Conservation (phyloP, 2,797 vertebrate genomes). For the Lepilemur ruficaudatus region DNA sequence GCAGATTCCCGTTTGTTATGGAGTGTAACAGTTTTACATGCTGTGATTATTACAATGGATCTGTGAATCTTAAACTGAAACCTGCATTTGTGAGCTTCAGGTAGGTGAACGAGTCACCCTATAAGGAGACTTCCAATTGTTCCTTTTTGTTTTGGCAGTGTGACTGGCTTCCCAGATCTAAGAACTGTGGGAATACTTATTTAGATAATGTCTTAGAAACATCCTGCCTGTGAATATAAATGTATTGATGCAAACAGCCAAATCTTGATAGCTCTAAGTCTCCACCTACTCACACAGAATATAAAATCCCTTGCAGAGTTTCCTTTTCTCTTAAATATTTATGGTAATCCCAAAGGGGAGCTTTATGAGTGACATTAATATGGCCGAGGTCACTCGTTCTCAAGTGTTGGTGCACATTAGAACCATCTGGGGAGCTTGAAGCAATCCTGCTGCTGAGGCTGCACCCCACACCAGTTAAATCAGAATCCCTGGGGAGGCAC, state of each 20-base stretch:
- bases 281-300: background rate
- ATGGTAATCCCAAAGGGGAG: background rate
- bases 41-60: background rate
- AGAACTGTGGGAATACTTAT: constrained; percentile 1
- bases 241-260: constrained; percentile 14
- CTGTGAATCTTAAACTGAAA: background rate
- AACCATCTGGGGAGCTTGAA: background rate
- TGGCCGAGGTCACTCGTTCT: background rate
- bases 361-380: background rate
- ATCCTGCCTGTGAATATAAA: background rate
- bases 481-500: background rate
- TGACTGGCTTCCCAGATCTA: background rate
- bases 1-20: background rate
- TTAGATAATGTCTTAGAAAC: constrained; percentile 15
- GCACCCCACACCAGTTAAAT: background rate
- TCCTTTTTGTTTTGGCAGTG: background rate
- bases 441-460: background rate
- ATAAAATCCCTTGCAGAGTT: constrained; percentile 1
- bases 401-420: background rate
- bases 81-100: background rate
- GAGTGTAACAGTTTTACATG: background rate
- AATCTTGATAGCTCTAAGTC: background rate
- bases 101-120: background rate
- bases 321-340: constrained; percentile 27
- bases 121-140: background rate